These are phyloP conservation scores for Caradrina clavipalpis DNA, from an alignment of 2,888 invertebrate species.

Conservation along the genomic window DNA sequence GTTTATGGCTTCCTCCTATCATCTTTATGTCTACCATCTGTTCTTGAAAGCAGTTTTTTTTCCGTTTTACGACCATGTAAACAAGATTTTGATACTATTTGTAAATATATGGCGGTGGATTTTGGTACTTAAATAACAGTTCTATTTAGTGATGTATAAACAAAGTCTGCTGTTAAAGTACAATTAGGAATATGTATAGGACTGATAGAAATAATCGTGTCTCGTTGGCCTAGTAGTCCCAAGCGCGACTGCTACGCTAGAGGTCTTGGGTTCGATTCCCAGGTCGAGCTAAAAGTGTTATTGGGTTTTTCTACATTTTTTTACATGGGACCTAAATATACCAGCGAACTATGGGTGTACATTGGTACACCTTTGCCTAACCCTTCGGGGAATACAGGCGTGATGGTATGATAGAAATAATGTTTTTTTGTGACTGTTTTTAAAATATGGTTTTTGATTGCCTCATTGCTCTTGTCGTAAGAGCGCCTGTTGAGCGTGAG, in stretches of 20 bases:
- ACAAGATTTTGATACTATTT: background rate
- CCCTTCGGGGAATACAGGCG: too few relatives aligned
- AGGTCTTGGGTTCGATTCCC: too few relatives aligned
- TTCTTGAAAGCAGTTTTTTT: background rate
- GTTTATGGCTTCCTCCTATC: background rate
- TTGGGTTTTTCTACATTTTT: too few relatives aligned
- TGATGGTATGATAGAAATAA: background rate
- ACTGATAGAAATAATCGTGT: background rate
- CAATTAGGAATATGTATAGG: background rate
- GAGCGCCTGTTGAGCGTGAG: too few relatives aligned
- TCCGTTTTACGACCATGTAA: background rate
- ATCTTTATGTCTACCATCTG: constrained; percentile 3
- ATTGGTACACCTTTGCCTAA: too few relatives aligned
- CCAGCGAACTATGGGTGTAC: too few relatives aligned
- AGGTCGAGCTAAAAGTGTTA: too few relatives aligned
- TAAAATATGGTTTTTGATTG: too few relatives aligned
- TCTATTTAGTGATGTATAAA: background rate
- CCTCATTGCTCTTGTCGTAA: too few relatives aligned
- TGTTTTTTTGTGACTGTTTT: background rate
- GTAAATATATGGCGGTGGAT: background rate
- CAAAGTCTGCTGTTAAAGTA: background rate
- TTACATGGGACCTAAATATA: too few relatives aligned
- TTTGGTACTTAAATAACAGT: background rate
- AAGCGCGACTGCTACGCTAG: too few relatives aligned
- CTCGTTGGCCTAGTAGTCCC: too few relatives aligned